Percentiles rank a stretch among this genome's conserved stretches.
Evolutionary conservation across 37 sponge, comb jelly and placozoan genomes (phyloP).

Genomic region (Cladorhizidae sp.): DNA sequence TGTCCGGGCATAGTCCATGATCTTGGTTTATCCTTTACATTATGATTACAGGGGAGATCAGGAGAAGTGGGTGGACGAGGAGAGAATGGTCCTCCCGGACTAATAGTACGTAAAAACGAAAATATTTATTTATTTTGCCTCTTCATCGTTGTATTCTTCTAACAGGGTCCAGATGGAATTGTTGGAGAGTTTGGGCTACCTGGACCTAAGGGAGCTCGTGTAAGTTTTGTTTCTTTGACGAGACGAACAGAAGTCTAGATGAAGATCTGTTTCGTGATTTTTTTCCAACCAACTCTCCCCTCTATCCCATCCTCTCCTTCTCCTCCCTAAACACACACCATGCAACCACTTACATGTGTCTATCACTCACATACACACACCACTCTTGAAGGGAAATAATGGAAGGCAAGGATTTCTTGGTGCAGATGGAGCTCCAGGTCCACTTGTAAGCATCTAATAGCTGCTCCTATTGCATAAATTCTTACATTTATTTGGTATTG

Average conservation of each 20-base stretch:
- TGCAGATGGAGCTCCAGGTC: conserved; percentile 30
- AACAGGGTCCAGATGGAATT: conserved; percentile 40
- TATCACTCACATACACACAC: no score
- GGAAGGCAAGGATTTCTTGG: conserved; percentile 46
- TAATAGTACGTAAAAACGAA: conserved; percentile 20
- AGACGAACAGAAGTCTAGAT: no score
- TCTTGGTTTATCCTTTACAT: no score
- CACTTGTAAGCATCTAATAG: conserved; percentile 10
- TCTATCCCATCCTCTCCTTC: no score
- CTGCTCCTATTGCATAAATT: not conserved
- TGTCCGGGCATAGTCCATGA: no score
- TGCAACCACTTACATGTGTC: no score
- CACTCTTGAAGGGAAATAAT: conserved; percentile 45
- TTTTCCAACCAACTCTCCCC: no score
- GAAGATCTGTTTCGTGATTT: no score
- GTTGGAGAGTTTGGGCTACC: conserved; percentile 33
- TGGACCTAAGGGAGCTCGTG: conserved; percentile 35
- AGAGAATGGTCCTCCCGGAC: conserved; percentile 51
- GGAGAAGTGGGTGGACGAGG: conserved; percentile 50
- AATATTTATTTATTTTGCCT: no score
- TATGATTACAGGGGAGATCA: conserved; percentile 24
- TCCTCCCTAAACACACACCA: no score
- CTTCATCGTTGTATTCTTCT: not conserved
- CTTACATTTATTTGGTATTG: not conserved
- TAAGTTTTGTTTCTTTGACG: no score